Evolutionary conservation across 2,797 vertebrate species (phyloP).

Genomic region (Xenops minutus): DNA sequence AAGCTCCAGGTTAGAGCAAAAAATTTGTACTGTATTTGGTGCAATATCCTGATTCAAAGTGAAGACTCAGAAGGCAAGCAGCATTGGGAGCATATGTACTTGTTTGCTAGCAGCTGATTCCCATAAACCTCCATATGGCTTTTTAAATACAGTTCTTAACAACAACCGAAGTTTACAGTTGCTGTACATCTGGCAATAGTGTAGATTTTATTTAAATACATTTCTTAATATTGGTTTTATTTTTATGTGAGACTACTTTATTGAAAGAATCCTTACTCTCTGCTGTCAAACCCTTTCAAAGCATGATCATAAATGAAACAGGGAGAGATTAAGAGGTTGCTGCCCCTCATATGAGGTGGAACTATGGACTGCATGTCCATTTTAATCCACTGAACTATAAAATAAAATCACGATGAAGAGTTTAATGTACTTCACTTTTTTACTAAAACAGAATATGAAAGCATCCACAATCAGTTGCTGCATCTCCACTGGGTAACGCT

Average conservation of each 20-base stretch:
- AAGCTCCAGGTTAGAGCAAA: neutral
- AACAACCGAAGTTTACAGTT: conserved; percentile 1
- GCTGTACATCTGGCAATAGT: conserved; percentile 2
- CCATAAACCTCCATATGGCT: conserved; percentile 15
- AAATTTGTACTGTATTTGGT: neutral
- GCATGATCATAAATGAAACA: neutral
- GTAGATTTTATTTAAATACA: neutral
- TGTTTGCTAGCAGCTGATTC: conserved; percentile 15
- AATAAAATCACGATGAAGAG: neutral
- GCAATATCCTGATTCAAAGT: neutral
- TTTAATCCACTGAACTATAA: neutral
- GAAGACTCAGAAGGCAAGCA: neutral
- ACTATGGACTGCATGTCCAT: neutral
- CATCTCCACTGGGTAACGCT: neutral
- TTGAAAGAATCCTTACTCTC: neutral
- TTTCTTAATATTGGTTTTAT: neutral
- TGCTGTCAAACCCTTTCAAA: neutral
- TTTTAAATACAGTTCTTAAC: conserved; percentile 13
- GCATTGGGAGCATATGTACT: neutral
- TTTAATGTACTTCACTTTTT: neutral
- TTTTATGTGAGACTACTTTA: neutral
- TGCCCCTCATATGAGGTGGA: neutral
- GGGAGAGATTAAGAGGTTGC: neutral
- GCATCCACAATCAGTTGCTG: neutral
- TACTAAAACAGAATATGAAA: neutral